phyloP scores from a whole-genome alignment of 2,113 vertebrate species.

The Stictonetta naevosa region DNA sequence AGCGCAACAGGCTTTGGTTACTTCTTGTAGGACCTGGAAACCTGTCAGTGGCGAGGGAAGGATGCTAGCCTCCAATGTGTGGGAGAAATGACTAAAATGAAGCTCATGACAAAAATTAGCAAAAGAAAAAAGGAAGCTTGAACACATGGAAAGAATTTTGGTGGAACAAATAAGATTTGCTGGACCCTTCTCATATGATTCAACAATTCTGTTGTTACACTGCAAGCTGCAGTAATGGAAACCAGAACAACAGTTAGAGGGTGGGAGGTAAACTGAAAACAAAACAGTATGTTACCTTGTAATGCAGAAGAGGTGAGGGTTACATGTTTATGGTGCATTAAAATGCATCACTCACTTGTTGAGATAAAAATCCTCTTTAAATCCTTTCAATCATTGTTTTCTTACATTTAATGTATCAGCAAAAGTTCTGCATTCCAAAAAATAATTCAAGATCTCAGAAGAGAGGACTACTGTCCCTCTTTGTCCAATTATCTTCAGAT shows the following conservation, averaged over 20 bases:
- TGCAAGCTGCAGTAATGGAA: constrained; percentile 74
- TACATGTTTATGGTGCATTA: constrained; percentile 47
- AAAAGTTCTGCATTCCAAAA: constrained; percentile 42
- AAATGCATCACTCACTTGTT: not conserved
- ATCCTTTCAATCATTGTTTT: constrained; percentile 16
- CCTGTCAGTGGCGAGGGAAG: constrained; percentile 65
- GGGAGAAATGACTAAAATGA: constrained; percentile 77
- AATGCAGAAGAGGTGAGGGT: constrained; percentile 41
- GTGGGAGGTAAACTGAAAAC: constrained; percentile 53
- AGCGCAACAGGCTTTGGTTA: constrained; percentile 65
- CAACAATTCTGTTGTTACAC: constrained; percentile 74
- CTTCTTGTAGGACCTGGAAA: constrained; percentile 69
- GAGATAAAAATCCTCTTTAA: not conserved
- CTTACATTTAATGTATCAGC: not conserved
- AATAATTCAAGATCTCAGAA: constrained; percentile 22
- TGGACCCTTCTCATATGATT: constrained; percentile 79
- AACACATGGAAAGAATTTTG: constrained; percentile 81
- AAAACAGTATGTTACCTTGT: constrained; percentile 55
- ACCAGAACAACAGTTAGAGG: constrained; percentile 63
- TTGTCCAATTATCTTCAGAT: constrained; percentile 12
- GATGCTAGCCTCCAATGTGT: constrained; percentile 60
- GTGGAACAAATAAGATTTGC: constrained; percentile 79
- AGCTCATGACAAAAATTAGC: constrained; percentile 80
- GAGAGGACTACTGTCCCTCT: not conserved
- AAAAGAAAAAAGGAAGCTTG: constrained; percentile 71